phyloP scores from a whole-genome alignment of 2,113 vertebrate species.

The Pluvialis apricaria region DNA sequence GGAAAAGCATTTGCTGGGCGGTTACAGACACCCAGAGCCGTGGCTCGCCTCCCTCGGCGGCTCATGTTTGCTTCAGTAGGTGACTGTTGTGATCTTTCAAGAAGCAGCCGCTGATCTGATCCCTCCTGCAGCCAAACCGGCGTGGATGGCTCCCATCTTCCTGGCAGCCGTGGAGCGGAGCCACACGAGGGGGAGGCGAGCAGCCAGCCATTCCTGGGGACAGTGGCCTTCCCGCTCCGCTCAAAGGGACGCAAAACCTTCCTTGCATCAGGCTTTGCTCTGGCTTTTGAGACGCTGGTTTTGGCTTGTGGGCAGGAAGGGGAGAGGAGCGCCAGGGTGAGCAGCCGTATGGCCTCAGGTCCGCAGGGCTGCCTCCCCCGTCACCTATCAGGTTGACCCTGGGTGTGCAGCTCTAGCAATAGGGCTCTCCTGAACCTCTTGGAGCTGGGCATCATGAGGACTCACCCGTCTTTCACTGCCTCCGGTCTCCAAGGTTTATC shows the following conservation, averaged over 20 bases:
- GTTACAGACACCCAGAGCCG: fast-evolving
- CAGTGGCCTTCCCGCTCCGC: not conserved
- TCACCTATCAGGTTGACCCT: not conserved
- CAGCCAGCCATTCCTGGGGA: not conserved
- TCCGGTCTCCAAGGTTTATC: not conserved
- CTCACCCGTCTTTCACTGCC: not conserved
- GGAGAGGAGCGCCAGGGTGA: not conserved
- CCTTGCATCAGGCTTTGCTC: not conserved
- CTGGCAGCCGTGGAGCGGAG: not conserved
- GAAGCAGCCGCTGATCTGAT: not conserved
- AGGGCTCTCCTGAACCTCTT: not conserved
- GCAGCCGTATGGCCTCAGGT: not conserved
- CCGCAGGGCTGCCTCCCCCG: fast-evolving
- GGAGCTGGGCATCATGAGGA: not conserved
- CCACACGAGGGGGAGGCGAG: not conserved
- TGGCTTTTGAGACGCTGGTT: not conserved
- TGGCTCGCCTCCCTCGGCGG: not conserved
- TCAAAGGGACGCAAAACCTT: not conserved
- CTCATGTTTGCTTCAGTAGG: not conserved
- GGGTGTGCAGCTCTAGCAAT: not conserved
- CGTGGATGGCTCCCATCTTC: not conserved
- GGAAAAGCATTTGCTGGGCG: not conserved
- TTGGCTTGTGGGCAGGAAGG: not conserved
- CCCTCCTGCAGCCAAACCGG: not conserved
- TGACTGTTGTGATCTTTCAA: not conserved